A percentile compares a stretch with the other conserved stretches of the same genome.
These are phyloP conservation scores for Apotomis betuletana DNA, from an alignment of 2,888 invertebrate genomes.

Conservation along the genomic window DNA sequence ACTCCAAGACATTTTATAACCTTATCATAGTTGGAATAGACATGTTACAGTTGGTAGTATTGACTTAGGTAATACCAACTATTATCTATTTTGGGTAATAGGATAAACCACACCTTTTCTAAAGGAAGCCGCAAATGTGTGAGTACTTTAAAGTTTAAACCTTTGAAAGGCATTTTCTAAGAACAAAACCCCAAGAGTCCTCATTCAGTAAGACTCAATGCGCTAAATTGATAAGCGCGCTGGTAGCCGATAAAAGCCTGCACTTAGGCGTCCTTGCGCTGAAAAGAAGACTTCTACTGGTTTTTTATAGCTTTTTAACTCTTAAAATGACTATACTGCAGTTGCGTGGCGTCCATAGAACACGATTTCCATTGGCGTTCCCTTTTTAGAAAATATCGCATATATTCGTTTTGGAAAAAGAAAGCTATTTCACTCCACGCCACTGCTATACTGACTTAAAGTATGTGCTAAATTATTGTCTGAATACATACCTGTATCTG, in stretches of 20 bases:
- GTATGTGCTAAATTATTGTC: too few species aligned
- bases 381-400: too few species aligned
- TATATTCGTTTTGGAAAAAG: too few species aligned
- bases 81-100: too few species aligned
- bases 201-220: constrained; percentile 23
- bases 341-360: not conserved
- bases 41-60: too few species aligned
- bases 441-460: too few species aligned
- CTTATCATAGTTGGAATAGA: too few species aligned
- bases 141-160: not conserved
- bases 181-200: constrained; percentile 3
- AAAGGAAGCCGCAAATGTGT: not conserved
- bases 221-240: not conserved
- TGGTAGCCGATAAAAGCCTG: constrained; percentile 8
- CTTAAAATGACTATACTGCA: not conserved
- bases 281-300: not conserved
- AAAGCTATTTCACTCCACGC: too few species aligned
- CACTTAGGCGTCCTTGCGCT: constrained; percentile 2
- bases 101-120: not conserved
- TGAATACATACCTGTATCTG: too few species aligned
- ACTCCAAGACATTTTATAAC: too few species aligned
- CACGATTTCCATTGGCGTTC: too few species aligned
- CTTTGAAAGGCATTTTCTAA: constrained; percentile 11
- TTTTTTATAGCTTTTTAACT: not conserved
- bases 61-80: too few species aligned